Evolutionary conservation across 2,888 invertebrate genomes (phyloP).

Genomic region (Drosophila tanythrix): DNA sequence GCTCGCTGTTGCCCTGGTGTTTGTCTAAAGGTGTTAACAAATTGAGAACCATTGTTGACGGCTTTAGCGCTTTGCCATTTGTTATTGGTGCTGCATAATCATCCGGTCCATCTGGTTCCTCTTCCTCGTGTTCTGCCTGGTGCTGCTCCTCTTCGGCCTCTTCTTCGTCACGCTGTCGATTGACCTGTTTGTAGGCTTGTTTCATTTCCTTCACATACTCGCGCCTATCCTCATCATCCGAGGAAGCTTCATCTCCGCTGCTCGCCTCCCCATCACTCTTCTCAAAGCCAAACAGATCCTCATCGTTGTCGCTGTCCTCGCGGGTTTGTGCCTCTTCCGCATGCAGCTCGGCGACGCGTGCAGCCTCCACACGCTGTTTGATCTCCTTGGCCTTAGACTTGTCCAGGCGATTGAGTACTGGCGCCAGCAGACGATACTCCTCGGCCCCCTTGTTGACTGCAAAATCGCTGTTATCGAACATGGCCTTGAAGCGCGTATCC

Average conservation of each 20-base stretch:
- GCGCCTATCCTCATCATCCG: slow-evolving; percentile 92
- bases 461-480: slow-evolving; percentile 97
- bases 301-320: slow-evolving; percentile 84
- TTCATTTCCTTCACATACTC: slow-evolving; percentile 93
- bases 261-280: slow-evolving; percentile 84
- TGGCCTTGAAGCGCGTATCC: slow-evolving; percentile 94
- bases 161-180: slow-evolving; percentile 82
- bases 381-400: slow-evolving; percentile 88
- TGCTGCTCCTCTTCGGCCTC: slow-evolving; percentile 71
- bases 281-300: slow-evolving; percentile 83
- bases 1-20: slow-evolving; percentile 77
- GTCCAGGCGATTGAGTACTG: slow-evolving; percentile 93
- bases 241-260: slow-evolving; percentile 86
- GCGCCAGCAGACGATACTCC: slow-evolving; percentile 94
- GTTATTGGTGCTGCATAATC: slow-evolving; percentile 32
- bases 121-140: slow-evolving; percentile 74
- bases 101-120: slow-evolving; percentile 53
- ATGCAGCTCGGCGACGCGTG: slow-evolving; percentile 86
- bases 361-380: slow-evolving; percentile 86
- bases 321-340: slow-evolving; percentile 81
- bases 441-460: slow-evolving; percentile 94
- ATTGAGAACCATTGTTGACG: slow-evolving; percentile 66
- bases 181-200: slow-evolving; percentile 87
- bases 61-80: slow-evolving; percentile 26
- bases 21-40: slow-evolving; percentile 88